Percentiles rank a stretch among this genome's conserved stretches.
Conservation (phyloP, 2,888 invertebrate genomes). For the Adelphocoris suturalis region DNA sequence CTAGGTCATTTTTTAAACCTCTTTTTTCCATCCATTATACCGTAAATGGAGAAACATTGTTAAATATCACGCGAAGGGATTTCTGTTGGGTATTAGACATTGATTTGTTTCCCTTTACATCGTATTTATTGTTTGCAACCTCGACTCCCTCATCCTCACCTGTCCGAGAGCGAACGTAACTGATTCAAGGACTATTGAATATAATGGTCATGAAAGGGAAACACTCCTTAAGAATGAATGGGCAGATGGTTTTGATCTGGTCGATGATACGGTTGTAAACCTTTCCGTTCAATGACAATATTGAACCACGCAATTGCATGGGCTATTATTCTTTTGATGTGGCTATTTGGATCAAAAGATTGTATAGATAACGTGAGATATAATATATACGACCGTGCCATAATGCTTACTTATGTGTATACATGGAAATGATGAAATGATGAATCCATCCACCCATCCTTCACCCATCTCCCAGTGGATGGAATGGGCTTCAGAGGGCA, state of each 20-base stretch:
- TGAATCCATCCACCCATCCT: no score
- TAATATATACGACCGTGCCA: no score
- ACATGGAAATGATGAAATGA: no score
- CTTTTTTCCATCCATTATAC: conserved; percentile 39
- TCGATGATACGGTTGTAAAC: not conserved
- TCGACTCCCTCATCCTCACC: conserved; percentile 2
- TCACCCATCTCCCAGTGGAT: no score
- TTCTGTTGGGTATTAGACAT: conserved; percentile 21
- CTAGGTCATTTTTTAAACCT: conserved; percentile 16
- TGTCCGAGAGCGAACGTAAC: conserved; percentile 6
- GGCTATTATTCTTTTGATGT: not conserved
- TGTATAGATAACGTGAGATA: not conserved
- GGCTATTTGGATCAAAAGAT: not conserved
- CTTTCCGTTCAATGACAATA: not conserved
- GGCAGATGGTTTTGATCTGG: not conserved
- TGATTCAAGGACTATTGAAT: conserved; percentile 23
- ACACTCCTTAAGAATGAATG: not conserved
- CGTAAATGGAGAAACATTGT: conserved; percentile 42
- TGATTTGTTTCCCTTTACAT: conserved; percentile 32
- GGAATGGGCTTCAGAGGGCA: no score
- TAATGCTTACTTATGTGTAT: no score
- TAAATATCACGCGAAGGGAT: conserved; percentile 17
- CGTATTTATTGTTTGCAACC: conserved; percentile 35
- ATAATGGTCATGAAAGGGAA: conserved; percentile 15
- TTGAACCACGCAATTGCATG: not conserved